Evolutionary conservation across 53 echinoderm and acorn worm genomes (phyloP).

Genomic region (Mesocentrotus franciscanus): DNA sequence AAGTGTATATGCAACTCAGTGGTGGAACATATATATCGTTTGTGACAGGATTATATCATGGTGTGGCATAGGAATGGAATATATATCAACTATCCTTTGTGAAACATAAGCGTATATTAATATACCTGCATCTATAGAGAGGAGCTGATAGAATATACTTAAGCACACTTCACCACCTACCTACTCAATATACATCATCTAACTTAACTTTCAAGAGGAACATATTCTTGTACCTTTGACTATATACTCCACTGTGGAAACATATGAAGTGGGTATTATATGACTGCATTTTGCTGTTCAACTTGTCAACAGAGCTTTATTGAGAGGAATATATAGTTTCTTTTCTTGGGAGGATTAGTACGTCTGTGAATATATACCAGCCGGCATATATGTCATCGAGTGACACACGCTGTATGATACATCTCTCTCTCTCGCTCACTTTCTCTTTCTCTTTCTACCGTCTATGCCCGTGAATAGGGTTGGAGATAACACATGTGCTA

Average conservation of each 20-base stretch:
- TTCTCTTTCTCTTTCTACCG: constrained; percentile 18
- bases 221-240: background rate
- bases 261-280: constrained; percentile 25
- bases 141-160: background rate
- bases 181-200: constrained; percentile 29
- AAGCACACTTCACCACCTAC: background rate
- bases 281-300: constrained; percentile 5
- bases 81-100: constrained; percentile 9
- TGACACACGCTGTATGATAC: constrained; percentile 24
- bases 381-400: background rate
- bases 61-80: background rate
- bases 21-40: constrained; percentile 21
- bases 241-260: background rate
- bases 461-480: background rate
- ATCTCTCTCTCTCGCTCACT: background rate
- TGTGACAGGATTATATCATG: background rate
- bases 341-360: constrained; percentile 19
- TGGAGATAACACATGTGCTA: constrained; percentile 23
- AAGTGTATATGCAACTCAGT: background rate
- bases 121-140: background rate
- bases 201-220: constrained; percentile 5
- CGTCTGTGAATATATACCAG: constrained; percentile 12
- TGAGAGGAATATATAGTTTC: constrained; percentile 37
- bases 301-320: constrained; percentile 17
- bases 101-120: background rate